Evolutionary conservation across 2,888 invertebrate species (phyloP), one percentile per base, ranked within the genome.

Genomic region (Campaea margaritaria): DNA sequence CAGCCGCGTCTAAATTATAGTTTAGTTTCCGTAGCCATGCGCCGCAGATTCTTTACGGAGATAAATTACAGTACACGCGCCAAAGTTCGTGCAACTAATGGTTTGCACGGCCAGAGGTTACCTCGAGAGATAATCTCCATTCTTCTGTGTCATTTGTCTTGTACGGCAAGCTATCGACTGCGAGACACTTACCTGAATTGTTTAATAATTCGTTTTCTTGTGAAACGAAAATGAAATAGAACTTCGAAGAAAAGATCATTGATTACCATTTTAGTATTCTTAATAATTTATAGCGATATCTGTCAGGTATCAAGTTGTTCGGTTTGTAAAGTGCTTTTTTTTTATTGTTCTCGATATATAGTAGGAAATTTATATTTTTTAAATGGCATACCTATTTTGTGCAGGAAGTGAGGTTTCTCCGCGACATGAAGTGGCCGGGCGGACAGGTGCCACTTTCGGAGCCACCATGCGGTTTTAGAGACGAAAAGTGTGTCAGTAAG

Each of bases 401-500:
- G 13, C 91, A 98, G 98, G 95, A 95, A 80, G 93, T 98, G 74
- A 94, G 95, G 72, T 91, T 97, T 79, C 94, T 94, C 44, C 94
- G 94, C 34, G 87, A 93, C 44, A 95, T 98, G 71, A 93, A 95
- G 65, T 98, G 98, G 98, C 93, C 96, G 21, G 94, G 94, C 11
- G 95, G 95, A 9, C 91, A 93, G 45, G 96, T 96, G 39, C 98
- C 98, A 0, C 93, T 96, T 13, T 96, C 97, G 1, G 97, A 97
- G 75, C 98, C 98, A 0, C 93, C 93, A 27, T 98, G 98, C 85
- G 98, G 98, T n/a, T 98, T 97, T 85, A 93, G 95, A 36, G 97
- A 96, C 53, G 97, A 98, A 90, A 96, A 96, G 83, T 98, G 98
- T 85, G 96, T 96, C 79, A 96, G 97, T 97, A 93, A 95, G 96